Evolutionary conservation across 2,113 vertebrate genomes (phyloP).

Genomic region (Hydropotes inermis): DNA sequence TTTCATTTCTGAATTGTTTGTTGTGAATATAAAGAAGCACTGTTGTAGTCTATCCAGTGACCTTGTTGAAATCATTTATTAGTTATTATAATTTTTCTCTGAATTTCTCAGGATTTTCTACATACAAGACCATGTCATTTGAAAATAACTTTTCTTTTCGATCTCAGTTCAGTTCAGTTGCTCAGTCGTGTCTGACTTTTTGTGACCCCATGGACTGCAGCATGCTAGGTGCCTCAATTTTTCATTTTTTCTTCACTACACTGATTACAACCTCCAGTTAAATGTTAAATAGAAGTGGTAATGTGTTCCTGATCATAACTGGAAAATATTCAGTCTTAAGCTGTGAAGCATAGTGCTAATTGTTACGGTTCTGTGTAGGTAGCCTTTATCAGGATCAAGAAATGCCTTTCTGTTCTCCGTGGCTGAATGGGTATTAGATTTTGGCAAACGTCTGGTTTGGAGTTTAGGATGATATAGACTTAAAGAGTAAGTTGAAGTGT

Average conservation of each 20-base stretch:
- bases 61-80: background rate
- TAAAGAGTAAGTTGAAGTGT: background rate
- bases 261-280: background rate
- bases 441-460: background rate
- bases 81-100: background rate
- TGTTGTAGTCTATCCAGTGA: background rate
- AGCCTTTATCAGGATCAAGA: background rate
- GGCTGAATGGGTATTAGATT: background rate
- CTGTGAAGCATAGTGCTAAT: background rate
- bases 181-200: background rate
- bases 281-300: background rate
- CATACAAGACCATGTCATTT: background rate
- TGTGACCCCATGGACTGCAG: background rate
- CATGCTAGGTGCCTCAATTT: background rate
- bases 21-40: background rate
- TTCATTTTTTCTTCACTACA: background rate
- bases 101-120: background rate
- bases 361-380: background rate
- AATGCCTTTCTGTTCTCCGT: background rate
- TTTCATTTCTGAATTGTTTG: background rate
- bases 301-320: background rate
- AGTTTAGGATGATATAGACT: background rate
- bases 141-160: background rate
- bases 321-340: background rate
- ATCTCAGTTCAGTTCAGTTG: background rate